Evolutionary conservation across 1,140 invertebrate species (phyloP).

Genomic region (Littorina saxatilis): DNA sequence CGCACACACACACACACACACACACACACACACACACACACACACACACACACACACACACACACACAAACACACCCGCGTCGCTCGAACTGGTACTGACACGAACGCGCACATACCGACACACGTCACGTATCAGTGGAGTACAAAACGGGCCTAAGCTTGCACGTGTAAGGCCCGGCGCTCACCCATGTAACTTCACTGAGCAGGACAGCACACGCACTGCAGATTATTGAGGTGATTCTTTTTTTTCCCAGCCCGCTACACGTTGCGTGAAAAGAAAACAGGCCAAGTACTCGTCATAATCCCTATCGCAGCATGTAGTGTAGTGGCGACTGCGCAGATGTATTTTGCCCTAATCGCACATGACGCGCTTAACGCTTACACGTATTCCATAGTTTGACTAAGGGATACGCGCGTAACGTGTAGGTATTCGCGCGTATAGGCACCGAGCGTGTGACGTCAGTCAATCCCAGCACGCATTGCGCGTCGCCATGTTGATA

Average conservation of each 20-base stretch:
- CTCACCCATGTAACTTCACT: too few species aligned
- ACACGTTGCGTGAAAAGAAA: too few species aligned
- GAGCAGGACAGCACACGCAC: too few species aligned
- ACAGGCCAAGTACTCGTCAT: too few species aligned
- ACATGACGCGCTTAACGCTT: not conserved
- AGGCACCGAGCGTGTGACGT: too few species aligned
- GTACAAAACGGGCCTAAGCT: not conserved
- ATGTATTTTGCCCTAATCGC: not conserved
- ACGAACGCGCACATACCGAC: not conserved
- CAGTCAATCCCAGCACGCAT: too few species aligned
- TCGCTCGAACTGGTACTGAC: not conserved
- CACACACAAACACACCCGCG: not conserved
- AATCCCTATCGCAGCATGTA: too few species aligned
- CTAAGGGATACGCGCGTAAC: not conserved
- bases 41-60: not conserved
- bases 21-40: constrained; percentile 9
- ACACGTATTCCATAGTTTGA: not conserved
- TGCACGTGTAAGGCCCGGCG: not conserved
- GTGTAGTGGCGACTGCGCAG: too few species aligned
- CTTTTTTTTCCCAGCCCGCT: too few species aligned
- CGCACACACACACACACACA: constrained; percentile 18
- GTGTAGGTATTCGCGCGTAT: not conserved
- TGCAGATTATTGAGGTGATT: too few species aligned
- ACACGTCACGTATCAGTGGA: not conserved
- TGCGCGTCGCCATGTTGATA: too few species aligned